Conservation (phyloP, 37 sponge, comb jelly and placozoan genomes). For the Haliclona indistincta region DNA sequence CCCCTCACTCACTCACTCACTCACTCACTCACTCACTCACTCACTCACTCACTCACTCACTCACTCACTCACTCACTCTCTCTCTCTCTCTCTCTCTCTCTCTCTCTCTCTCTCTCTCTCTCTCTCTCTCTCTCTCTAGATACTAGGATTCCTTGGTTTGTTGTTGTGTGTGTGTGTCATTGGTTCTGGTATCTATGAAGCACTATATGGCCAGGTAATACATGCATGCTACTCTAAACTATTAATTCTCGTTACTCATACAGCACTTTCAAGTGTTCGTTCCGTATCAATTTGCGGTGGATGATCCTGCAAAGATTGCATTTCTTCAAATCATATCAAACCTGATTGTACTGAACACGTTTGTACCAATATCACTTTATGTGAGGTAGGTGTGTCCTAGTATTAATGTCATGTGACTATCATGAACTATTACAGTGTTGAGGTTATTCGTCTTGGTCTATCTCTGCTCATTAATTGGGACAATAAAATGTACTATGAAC, state of each 20-base stretch:
- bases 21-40: not conserved
- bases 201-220: constrained; percentile 67
- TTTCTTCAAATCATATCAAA: constrained; percentile 91
- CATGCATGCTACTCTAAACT: not conserved
- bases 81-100: not conserved
- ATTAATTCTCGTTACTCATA: not conserved
- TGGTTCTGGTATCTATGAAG: constrained; percentile 77
- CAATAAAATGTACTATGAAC: constrained; percentile 85
- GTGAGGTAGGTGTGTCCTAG: constrained; percentile 79
- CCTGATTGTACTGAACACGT: constrained; percentile 90
- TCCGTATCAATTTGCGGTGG: constrained; percentile 36
- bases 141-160: constrained; percentile 57
- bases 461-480: constrained; percentile 96
- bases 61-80: not conserved
- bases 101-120: not conserved
- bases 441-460: constrained; percentile 92
- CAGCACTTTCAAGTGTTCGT: constrained; percentile 60
- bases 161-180: constrained; percentile 54
- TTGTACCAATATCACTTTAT: constrained; percentile 98
- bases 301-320: constrained; percentile 62
- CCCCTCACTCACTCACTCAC: too few relatives aligned
- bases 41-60: too few relatives aligned
- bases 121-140: constrained; percentile 36
- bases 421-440: constrained; percentile 69
- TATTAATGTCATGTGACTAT: not conserved